Evolutionary conservation across 2,113 vertebrate species (phyloP).

Genomic region (Chrysochloris asiatica): DNA sequence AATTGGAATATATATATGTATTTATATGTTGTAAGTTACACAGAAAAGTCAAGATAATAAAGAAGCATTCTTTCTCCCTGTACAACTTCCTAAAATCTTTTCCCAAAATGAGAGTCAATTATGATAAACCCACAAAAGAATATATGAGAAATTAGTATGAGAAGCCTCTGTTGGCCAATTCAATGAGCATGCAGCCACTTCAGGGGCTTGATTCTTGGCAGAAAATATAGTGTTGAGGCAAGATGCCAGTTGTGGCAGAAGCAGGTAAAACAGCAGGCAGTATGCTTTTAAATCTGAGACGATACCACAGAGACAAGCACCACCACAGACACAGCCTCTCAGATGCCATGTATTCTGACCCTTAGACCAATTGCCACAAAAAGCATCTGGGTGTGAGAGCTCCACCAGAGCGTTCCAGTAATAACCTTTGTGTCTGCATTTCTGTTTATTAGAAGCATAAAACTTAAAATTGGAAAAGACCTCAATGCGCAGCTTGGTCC

Average conservation of each 20-base stretch:
- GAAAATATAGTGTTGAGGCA: not conserved
- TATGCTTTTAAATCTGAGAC: not conserved
- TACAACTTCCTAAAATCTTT: not conserved
- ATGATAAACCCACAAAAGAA: not conserved
- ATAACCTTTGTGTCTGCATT: not conserved
- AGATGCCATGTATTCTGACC: not conserved
- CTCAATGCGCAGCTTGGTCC: not conserved
- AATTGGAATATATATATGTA: not conserved
- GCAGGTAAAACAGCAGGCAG: not conserved
- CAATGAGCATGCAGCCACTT: not conserved
- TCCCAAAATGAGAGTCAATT: not conserved
- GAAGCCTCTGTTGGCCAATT: not conserved
- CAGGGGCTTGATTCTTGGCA: not conserved
- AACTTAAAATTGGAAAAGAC: not conserved
- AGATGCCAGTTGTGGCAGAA: too few species aligned
- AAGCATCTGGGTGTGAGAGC: not conserved
- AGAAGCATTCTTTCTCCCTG: constrained; percentile 6
- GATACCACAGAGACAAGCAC: not conserved
- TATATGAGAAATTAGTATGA: not conserved
- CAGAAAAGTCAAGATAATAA: not conserved
- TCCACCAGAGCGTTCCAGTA: not conserved
- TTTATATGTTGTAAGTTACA: too few species aligned
- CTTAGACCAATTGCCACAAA: not conserved
- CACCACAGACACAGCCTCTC: not conserved
- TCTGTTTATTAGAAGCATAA: constrained; percentile 3